phyloP scores from a whole-genome alignment of 2,888 invertebrate species.

The Unio pictorum region DNA sequence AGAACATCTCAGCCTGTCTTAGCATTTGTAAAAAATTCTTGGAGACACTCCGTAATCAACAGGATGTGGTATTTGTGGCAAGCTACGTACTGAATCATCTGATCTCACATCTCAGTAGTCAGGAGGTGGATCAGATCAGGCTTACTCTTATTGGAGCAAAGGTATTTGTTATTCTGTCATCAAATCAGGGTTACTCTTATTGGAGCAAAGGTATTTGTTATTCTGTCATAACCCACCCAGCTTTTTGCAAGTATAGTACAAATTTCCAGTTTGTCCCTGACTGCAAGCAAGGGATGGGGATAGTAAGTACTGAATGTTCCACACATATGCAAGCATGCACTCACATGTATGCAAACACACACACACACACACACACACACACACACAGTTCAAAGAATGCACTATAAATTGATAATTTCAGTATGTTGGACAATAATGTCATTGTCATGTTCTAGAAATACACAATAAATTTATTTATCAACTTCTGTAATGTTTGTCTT shows the following conservation, averaged over 20 bases:
- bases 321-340: too few species aligned
- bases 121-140: slow-evolving; percentile 41
- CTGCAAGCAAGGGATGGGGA: too few species aligned
- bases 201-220: slow-evolving; percentile 59
- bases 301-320: too few species aligned
- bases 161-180: slow-evolving; percentile 37
- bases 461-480: too few species aligned
- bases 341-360: too few species aligned
- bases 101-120: slow-evolving; percentile 27
- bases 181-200: slow-evolving; percentile 51
- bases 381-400: too few species aligned
- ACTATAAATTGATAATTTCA: too few species aligned
- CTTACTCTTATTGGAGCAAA: slow-evolving; percentile 63
- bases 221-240: not conserved
- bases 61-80: slow-evolving; percentile 58
- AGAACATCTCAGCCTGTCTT: slow-evolving; percentile 41
- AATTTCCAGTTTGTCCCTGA: not conserved
- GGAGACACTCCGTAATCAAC: slow-evolving; percentile 46
- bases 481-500: too few species aligned
- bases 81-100: slow-evolving; percentile 61
- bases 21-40: slow-evolving; percentile 55
- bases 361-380: too few species aligned
- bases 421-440: too few species aligned
- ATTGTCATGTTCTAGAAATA: too few species aligned
- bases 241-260: not conserved